phyloP scores from a whole-genome alignment of 1,140 invertebrate genomes.

The Drosophila jambulina region DNA sequence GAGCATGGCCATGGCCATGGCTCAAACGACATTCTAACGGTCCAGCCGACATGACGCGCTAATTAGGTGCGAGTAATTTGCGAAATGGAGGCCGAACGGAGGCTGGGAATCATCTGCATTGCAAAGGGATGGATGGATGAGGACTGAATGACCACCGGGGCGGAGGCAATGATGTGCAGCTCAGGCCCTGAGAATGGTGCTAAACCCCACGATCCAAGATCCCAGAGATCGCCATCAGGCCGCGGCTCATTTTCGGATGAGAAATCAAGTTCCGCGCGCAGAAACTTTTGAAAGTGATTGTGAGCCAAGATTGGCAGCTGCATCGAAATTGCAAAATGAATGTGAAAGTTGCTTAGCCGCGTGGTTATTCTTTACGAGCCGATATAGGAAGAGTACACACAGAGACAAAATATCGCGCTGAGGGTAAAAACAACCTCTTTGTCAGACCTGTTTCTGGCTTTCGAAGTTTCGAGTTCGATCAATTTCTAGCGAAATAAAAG shows the following conservation, averaged over 20 bases:
- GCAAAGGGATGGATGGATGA: constrained; percentile 2
- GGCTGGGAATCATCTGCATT: constrained; percentile 59
- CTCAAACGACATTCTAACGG: constrained; percentile 63
- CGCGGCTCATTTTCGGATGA: constrained; percentile 33
- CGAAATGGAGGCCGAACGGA: constrained; percentile 25
- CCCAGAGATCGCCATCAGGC: constrained; percentile 14
- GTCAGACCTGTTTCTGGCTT: constrained; percentile 20
- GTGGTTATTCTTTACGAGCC: constrained; percentile 37
- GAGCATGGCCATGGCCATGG: constrained; percentile 49
- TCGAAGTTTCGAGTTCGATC: constrained; percentile 9
- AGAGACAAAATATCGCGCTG: constrained; percentile 5
- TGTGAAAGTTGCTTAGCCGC: constrained; percentile 73
- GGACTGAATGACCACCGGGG: not conserved
- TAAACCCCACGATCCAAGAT: constrained; percentile 20
- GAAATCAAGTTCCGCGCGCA: constrained; percentile 41
- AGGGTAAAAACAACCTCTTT: not conserved
- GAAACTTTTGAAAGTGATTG: constrained; percentile 70
- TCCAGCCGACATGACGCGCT: constrained; percentile 49
- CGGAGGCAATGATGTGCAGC: constrained; percentile 34
- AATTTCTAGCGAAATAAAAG: not conserved
- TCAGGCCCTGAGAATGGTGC: constrained; percentile 59
- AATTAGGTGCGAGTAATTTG: constrained; percentile 71
- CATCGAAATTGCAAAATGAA: constrained; percentile 69
- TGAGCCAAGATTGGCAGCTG: constrained; percentile 60
- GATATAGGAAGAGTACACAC: constrained; percentile 29